These are phyloP conservation scores for Sepiola atlantica DNA, from an alignment of 2,888 invertebrate genomes.

Conservation along the genomic window DNA sequence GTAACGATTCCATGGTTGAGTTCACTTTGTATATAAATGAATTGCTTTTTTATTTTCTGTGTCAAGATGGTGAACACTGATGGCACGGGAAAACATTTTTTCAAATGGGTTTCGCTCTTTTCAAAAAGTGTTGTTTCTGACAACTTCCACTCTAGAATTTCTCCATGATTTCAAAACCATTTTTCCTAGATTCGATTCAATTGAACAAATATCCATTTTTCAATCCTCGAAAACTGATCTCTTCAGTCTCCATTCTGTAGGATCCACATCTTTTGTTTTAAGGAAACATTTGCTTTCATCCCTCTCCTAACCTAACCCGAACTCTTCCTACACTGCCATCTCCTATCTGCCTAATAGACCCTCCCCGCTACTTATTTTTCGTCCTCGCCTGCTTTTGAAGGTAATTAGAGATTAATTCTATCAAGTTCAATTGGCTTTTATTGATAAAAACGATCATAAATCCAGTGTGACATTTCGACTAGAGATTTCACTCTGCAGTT, in stretches of 20 bases:
- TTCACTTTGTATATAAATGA: no score
- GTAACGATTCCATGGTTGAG: no score
- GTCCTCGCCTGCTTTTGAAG: background rate
- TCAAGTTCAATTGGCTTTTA: conserved; percentile 32
- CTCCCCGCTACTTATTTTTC: background rate
- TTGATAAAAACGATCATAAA: conserved; percentile 10
- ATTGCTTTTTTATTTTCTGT: no score
- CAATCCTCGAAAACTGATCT: background rate
- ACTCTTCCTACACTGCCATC: no score
- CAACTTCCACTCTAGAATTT: no score
- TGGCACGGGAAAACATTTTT: no score
- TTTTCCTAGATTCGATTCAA: no score
- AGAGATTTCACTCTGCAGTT: background rate
- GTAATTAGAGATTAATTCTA: conserved; percentile 7
- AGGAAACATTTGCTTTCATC: background rate
- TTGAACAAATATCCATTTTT: no score
- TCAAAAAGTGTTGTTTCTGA: no score
- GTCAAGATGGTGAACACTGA: no score
- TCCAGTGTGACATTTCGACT: background rate
- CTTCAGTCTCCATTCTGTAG: background rate
- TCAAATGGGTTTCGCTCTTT: no score
- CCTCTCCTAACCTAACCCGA: background rate
- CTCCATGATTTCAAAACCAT: no score
- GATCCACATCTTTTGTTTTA: background rate
- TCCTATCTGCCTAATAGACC: background rate